Evolutionary conservation across 2,113 vertebrate genomes (phyloP).

Genomic region (Phainopepla nitens): DNA sequence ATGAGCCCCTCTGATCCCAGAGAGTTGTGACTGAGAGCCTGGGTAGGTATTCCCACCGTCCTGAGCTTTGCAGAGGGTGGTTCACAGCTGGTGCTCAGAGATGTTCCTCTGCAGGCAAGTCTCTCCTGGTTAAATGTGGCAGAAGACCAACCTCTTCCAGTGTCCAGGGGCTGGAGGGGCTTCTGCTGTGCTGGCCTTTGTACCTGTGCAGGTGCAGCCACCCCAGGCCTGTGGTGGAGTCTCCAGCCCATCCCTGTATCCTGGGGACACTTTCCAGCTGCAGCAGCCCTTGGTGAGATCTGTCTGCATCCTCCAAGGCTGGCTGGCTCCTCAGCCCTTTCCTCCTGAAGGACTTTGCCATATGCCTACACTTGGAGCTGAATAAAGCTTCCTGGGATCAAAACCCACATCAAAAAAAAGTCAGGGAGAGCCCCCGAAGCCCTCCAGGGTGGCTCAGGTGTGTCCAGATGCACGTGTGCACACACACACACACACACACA

Average conservation of each 20-base stretch:
- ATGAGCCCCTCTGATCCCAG: not conserved
- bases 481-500: not conserved
- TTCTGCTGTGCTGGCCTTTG: not conserved
- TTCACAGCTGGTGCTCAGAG: not conserved
- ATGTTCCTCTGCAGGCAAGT: not conserved
- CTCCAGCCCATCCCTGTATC: not conserved
- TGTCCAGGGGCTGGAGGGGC: not conserved
- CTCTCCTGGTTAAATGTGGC: fast-evolving
- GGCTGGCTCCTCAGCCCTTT: not conserved
- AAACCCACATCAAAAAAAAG: not conserved
- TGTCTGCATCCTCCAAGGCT: not conserved
- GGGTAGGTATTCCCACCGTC: not conserved
- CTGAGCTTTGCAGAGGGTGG: not conserved
- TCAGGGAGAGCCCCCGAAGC: not conserved
- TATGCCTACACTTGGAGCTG: not conserved
- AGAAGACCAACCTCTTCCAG: not conserved
- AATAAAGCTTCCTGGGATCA: not conserved
- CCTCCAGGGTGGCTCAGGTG: not conserved
- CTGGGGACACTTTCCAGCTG: not conserved
- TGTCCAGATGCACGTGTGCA: fast-evolving
- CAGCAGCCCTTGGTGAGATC: not conserved
- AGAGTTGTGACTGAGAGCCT: fast-evolving
- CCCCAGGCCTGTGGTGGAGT: not conserved
- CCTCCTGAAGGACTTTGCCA: not conserved
- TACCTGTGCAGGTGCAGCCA: not conserved